These are phyloP conservation scores for Oreocharis arfaki DNA, from an alignment of 2,113 vertebrate species.

Conservation along the genomic window DNA sequence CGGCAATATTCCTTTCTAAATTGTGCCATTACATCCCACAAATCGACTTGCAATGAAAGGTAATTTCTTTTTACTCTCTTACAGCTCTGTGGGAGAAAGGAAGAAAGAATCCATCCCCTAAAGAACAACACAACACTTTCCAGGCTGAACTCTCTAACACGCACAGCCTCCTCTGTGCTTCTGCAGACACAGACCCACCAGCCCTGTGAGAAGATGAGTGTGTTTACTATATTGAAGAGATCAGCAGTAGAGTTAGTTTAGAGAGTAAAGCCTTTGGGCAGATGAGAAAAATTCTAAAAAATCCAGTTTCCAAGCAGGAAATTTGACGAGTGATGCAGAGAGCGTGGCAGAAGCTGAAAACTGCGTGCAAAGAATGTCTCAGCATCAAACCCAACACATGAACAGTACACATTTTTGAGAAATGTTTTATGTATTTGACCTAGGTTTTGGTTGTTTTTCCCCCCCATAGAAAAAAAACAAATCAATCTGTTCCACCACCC, in stretches of 20 bases:
- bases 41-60: slow-evolving; percentile 51
- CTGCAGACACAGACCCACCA: not conserved
- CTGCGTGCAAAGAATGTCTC: not conserved
- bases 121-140: not conserved
- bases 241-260: not conserved
- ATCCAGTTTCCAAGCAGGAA: not conserved
- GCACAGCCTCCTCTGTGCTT: not conserved
- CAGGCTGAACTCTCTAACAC: not conserved
- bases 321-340: not conserved
- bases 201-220: not conserved
- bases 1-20: slow-evolving; percentile 46
- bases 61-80: slow-evolving; percentile 54
- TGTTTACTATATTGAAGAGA: not conserved
- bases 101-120: not conserved
- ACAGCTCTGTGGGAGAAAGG: not conserved
- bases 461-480: fast-evolving
- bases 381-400: not conserved
- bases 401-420: not conserved
- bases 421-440: not conserved
- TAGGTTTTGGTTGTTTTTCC: not conserved
- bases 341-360: not conserved
- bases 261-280: not conserved
- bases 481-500: fast-evolving
- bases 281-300: not conserved
- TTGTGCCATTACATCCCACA: slow-evolving; percentile 36